Evolutionary conservation across 2,888 invertebrate genomes (phyloP), one percentile per base, ranked within the genome.

Genomic region (Dascillus cervinus): DNA sequence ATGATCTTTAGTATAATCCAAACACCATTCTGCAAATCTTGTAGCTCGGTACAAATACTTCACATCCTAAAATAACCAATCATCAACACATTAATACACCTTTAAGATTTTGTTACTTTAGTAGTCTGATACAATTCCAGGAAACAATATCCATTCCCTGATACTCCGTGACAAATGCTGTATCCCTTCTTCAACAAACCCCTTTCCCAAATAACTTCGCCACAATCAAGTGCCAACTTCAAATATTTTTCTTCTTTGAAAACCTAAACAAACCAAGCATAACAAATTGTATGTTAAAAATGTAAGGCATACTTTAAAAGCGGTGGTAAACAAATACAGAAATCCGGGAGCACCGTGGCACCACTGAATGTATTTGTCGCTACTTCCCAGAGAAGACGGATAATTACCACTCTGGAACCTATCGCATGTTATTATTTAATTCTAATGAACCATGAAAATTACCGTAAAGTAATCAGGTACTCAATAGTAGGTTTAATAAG

Each of bases 311-410:
- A 84, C 83, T 70, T 81, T 68, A 53, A 76, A 70, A 22, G 86
- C 83, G 44, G 74, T 63, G 41, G 72, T 62, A 46, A 78, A 83
- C 47, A 86, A 64, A 47, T 81, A 76, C 8, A 86, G 72, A 66
- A 85, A 83, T 20, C 90, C 90, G 10, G 91, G 87, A 11, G 90
- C 87, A n/a, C 92, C 92, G 58, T 92, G 91, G 64, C 92, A 92
- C 91, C 91, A 92, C 52, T 92, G 92, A 11, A 92, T 78, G 40
- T 90, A 71, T 60, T 74, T 77, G 59, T 92, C 91, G 14, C 72
- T 65, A 41, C 74, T 80, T 13, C 75, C 79, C 13, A 82, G 47
- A 0, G 88, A 88, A 0, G 89, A 88, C 1, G 85, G 85, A 56
- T 80, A 83, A 64, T 85, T 85, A 2, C 79, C 79, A 46, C 75